A percentile compares a stretch with the other conserved stretches of the same genome.
phyloP scores from a whole-genome alignment of 2,797 vertebrate genomes.

The Dipus sagitta region DNA sequence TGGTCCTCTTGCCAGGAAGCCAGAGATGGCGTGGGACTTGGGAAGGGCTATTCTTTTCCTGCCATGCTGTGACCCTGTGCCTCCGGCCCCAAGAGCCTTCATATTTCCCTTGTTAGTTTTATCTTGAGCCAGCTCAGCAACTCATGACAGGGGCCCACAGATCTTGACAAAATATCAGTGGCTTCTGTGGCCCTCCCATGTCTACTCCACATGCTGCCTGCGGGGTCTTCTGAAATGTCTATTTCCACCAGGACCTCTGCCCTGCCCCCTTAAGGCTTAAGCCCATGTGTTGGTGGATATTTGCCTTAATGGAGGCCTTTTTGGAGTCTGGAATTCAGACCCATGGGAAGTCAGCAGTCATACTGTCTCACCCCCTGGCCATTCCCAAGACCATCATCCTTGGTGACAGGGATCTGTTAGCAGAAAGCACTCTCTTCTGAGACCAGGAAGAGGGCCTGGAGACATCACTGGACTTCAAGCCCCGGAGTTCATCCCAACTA shows the following conservation, averaged over 20 bases:
- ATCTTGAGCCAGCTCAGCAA: not conserved
- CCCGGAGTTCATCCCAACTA: not conserved
- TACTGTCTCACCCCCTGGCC: not conserved
- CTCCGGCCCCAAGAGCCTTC: not conserved
- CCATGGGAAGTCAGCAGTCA: not conserved
- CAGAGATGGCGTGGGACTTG: not conserved
- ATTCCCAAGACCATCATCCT: not conserved
- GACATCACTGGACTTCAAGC: not conserved
- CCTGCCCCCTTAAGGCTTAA: not conserved
- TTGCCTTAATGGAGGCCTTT: not conserved
- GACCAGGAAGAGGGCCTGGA: not conserved
- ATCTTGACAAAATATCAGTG: fast-evolving
- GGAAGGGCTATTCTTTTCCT: not conserved
- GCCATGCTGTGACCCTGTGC: not conserved
- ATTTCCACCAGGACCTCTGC: fast-evolving
- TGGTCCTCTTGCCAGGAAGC: slow-evolving; percentile 29
- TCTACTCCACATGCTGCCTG: not conserved
- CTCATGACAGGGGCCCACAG: fast-evolving
- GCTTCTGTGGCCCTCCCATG: not conserved
- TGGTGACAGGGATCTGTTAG: not conserved
- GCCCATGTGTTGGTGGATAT: too few relatives aligned
- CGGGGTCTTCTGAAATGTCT: not conserved
- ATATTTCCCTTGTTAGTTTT: not conserved
- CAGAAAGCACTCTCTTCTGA: too few relatives aligned
- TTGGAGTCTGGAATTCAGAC: not conserved